phyloP scores from a whole-genome alignment of 2,797 vertebrate species.

The Eremophila alpestris region DNA sequence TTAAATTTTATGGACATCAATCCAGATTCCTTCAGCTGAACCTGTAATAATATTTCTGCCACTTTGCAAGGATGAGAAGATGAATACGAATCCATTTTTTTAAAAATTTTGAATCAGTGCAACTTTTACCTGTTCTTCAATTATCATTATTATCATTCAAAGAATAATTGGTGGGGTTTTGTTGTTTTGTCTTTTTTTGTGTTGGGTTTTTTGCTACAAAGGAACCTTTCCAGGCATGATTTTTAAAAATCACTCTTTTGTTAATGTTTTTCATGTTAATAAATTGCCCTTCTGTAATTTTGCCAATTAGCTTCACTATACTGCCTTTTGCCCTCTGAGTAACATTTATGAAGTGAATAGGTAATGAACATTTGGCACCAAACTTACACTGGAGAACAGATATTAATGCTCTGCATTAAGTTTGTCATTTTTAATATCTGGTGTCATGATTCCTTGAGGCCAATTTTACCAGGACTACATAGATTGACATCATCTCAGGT shows the following conservation, averaged over 20 bases:
- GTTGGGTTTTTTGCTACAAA: neutral
- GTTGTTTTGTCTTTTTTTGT: neutral
- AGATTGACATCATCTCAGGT: neutral
- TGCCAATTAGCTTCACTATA: neutral
- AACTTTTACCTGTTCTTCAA: neutral
- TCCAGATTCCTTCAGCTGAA: neutral
- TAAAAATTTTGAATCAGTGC: neutral
- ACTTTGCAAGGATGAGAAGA: neutral
- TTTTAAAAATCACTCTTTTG: neutral
- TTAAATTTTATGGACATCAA: neutral
- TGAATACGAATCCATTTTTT: neutral
- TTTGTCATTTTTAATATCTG: neutral
- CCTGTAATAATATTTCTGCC: neutral
- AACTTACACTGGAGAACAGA: neutral
- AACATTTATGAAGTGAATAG: neutral
- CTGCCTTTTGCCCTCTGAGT: neutral
- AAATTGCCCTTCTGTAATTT: neutral
- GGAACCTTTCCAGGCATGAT: neutral
- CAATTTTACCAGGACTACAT: neutral
- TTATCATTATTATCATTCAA: neutral
- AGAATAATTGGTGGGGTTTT: neutral
- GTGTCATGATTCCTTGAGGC: neutral
- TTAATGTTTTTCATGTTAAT: neutral
- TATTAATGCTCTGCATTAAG: neutral
- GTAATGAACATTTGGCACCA: neutral